Base-by-base conservation (phyloP, 2,797 vertebrate species). In the Delichon dasypus region DNA sequence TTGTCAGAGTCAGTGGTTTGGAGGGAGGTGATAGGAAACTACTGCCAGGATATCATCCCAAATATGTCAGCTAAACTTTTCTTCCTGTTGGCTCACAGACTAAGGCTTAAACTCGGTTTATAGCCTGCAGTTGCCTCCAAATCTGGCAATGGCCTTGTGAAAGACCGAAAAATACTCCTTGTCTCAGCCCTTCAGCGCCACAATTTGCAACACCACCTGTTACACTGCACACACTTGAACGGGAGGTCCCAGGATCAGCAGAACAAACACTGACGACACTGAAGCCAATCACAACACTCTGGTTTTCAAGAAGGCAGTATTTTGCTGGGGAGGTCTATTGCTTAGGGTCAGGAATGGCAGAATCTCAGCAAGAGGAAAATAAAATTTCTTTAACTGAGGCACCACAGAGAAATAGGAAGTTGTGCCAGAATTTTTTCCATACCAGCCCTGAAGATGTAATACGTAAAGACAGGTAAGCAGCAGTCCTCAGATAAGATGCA, bases 161-260 rank as follows among this genome's bases (percentile, higher is more conserved):
- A 73, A 61, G 54, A 54, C 44, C 61, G 36, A 70, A 82, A 67
- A 47, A 11, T 7, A 0, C 1, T 11, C 8, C 18, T 68, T 51
- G 3, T 65, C 18, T 45, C 50, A 15, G n/a, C 74, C 16, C 18
- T 60, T 73, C 68, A 48, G 7, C 38, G 34, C 23, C 32, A 16
- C 20, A 13, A 7, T 55, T 45, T 44, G 17, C 27, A 62, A 10
- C 9, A 26, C 5, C 0, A 0, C 12, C 14, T 58, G 16, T 16
- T 50, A 6, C 13, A 58, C 29, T 45, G n/a, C 10, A 14, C 6
- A 17, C 1, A 1, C 5, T 42, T 34, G 10, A 57, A 38, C 16
- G 5, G 9, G 21, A 44, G 88, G 50, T 25, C 18, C 17, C 16
- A 60, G 21, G 8, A 25, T 64, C 23, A 23, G 11, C 10, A 53